These are phyloP conservation scores for Salpingus planirostris DNA, from an alignment of 2,888 invertebrate species.

Conservation along the genomic window DNA sequence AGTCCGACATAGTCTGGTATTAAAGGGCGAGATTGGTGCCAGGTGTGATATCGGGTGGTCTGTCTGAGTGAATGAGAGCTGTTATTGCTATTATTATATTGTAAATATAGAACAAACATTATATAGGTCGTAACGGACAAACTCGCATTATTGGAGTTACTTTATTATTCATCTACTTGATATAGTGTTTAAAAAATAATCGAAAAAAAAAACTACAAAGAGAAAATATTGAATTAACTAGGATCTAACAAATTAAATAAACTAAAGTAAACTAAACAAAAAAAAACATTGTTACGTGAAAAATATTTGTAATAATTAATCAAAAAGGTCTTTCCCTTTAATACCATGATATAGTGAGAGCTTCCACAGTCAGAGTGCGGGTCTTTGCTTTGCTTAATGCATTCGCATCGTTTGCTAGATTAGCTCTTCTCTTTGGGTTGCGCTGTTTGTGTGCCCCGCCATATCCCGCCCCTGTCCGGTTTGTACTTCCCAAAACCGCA, in stretches of 20 bases:
- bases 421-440: conserved; percentile 41
- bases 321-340: conserved; percentile 41
- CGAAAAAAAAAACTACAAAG: too few relatives aligned
- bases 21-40: conserved; percentile 40
- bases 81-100: conserved; percentile 20
- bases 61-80: conserved; percentile 26
- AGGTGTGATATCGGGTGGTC: conserved; percentile 37
- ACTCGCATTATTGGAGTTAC: conserved; percentile 32
- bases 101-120: too few relatives aligned
- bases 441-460: conserved; percentile 34
- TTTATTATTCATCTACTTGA: conserved; percentile 32
- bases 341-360: conserved; percentile 42
- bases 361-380: conserved; percentile 42
- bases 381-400: conserved; percentile 42
- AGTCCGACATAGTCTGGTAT: conserved; percentile 37
- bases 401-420: conserved; percentile 37
- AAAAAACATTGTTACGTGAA: conserved; percentile 33
- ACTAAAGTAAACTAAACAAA: conserved; percentile 30
- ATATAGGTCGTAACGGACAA: conserved; percentile 28
- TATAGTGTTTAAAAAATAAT: conserved; percentile 33
- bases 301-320: conserved; percentile 23
- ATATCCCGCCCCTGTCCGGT: conserved; percentile 19
- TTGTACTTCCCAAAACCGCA: too few relatives aligned
- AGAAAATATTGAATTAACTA: too few relatives aligned
- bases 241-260: conserved; percentile 32